Evolutionary conservation across 2,888 invertebrate genomes (phyloP).

Genomic region (Clivina fossor): DNA sequence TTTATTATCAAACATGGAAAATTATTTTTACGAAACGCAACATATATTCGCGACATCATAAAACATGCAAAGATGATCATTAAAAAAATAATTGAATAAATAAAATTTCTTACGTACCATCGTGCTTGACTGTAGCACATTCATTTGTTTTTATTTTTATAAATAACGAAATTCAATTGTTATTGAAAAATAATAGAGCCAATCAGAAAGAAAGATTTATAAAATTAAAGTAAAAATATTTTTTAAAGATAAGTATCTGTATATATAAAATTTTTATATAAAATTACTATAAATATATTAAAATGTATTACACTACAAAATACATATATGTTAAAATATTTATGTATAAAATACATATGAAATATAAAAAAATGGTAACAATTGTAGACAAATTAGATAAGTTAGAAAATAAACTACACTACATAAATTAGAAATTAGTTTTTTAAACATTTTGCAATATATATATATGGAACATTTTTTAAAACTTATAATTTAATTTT

Average conservation of each 20-base stretch:
- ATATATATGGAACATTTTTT: too few species aligned
- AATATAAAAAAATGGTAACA: neutral
- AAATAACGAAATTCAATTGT: conserved; percentile 6
- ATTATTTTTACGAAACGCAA: too few species aligned
- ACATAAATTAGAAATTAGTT: too few species aligned
- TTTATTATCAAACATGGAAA: too few species aligned
- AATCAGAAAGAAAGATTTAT: conserved; percentile 23
- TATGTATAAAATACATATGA: neutral
- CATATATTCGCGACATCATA: too few species aligned
- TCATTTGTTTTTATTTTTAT: too few species aligned
- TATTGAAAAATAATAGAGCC: conserved; percentile 16
- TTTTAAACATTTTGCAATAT: too few species aligned
- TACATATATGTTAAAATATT: neutral
- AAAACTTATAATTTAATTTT: neutral
- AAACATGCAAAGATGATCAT: too few species aligned
- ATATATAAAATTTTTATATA: conserved; percentile 1
- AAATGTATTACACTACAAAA: neutral
- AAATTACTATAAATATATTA: conserved; percentile 7
- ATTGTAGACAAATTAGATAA: neutral
- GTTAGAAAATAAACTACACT: too few species aligned
- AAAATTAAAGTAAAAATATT: conserved; percentile 2
- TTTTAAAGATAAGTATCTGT: neutral
- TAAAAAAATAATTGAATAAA: too few species aligned
- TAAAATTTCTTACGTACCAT: conserved; percentile 20
- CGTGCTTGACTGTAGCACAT: too few species aligned